Conservation (phyloP, 2,888 invertebrate genomes). For the Clusia tigrina region DNA sequence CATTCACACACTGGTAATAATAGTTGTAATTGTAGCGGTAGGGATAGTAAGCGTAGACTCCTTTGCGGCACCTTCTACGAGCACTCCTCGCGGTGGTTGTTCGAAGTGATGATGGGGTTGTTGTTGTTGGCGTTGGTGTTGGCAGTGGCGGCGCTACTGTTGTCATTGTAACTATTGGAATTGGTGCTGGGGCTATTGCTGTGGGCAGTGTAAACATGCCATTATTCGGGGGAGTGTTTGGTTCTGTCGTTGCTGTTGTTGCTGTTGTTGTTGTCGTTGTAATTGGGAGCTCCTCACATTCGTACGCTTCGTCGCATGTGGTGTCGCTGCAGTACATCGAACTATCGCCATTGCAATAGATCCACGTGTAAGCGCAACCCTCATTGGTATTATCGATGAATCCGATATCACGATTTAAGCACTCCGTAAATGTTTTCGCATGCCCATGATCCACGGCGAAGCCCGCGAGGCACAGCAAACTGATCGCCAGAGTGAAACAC, state of each 20-base stretch:
- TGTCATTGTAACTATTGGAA: neutral
- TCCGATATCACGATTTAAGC: constrained; percentile 3
- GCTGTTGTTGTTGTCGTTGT: neutral
- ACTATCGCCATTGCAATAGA: constrained; percentile 35
- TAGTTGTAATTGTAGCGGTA: constrained; percentile 47
- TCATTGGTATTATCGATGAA: constrained; percentile 30
- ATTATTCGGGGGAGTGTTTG: too few species aligned
- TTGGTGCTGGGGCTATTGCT: neutral
- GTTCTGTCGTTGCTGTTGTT: neutral
- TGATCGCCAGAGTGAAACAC: too few species aligned
- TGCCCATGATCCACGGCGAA: too few species aligned
- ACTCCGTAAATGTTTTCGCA: constrained; percentile 33
- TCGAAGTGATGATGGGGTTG: neutral
- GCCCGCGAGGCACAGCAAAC: too few species aligned
- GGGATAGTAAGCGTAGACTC: constrained; percentile 38
- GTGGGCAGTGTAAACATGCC: neutral
- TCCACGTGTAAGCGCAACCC: constrained; percentile 34
- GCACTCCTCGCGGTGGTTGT: constrained; percentile 28
- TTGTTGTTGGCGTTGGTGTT: neutral
- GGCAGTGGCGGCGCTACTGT: constrained; percentile 7
- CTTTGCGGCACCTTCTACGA: constrained; percentile 34
- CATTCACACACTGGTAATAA: constrained; percentile 43
- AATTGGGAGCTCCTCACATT: constrained; percentile 34
- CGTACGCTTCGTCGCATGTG: neutral
- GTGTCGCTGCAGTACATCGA: constrained; percentile 36